Conservation (phyloP, 1,140 invertebrate genomes). For the Halyomorpha halys region DNA sequence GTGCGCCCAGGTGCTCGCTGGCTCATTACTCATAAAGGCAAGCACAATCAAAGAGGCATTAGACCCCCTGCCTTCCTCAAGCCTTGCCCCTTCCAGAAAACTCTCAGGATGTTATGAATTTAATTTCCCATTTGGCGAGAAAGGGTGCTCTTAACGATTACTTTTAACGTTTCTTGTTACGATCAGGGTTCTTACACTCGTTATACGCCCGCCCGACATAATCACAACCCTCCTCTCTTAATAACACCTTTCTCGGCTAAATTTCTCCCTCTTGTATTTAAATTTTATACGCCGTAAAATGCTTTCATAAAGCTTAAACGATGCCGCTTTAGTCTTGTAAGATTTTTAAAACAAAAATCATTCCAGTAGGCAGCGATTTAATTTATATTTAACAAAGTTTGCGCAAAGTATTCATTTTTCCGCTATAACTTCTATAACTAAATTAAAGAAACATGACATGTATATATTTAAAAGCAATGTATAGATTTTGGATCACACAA, state of each 20-base stretch:
- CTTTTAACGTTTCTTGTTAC: constrained; percentile 17
- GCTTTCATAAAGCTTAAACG: too few species aligned
- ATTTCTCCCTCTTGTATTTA: too few species aligned
- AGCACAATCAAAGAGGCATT: constrained; percentile 14
- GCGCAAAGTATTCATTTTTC: too few species aligned
- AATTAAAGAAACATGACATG: too few species aligned
- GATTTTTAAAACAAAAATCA: too few species aligned
- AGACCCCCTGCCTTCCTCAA: background rate
- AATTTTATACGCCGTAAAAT: too few species aligned
- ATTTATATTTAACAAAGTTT: too few species aligned
- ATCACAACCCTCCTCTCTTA: background rate
- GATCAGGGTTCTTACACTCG: constrained; percentile 13
- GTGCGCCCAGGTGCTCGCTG: background rate
- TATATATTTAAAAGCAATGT: too few species aligned
- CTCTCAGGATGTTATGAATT: constrained; percentile 11
- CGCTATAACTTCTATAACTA: too few species aligned
- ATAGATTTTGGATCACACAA: too few species aligned
- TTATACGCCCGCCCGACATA: constrained; percentile 3
- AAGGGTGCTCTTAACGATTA: constrained; percentile 19
- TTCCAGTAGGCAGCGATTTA: too few species aligned
- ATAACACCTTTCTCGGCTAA: background rate
- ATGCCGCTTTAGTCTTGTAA: too few species aligned
- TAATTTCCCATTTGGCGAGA: constrained; percentile 6
- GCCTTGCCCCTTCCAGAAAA: background rate
- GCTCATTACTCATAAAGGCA: constrained; percentile 4